Evolutionary conservation across 2,797 vertebrate genomes (phyloP), one percentile per base, ranked within the genome.

Genomic region (Gallinago stenura): DNA sequence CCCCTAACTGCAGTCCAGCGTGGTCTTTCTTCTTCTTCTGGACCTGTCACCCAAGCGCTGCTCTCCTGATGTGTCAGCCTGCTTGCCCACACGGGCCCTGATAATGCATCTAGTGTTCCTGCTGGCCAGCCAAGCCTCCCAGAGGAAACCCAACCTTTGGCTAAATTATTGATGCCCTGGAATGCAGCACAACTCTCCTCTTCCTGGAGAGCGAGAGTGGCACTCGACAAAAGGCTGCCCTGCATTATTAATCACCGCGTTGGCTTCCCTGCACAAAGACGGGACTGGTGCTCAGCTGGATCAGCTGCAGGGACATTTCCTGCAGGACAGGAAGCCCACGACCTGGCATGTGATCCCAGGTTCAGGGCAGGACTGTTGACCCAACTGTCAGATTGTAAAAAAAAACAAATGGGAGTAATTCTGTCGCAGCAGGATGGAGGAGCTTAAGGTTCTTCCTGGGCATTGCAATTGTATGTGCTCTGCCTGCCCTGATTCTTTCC

Each of bases 131-230:
- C 83, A 86, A 75, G 83, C 72, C 83, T 97, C 68, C 61, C 80
- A 39, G 77, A 95, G 92, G 97, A 97, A 98, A 98, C 90, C 68
- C 80, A 94, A 97, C 84, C 94, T 95, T 95, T 94, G 94, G 82
- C 93, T 98, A 93, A 97, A 98, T 98, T 98, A 98, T 98, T 98
- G 95, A 98, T 98, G 95, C 79, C 68, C 62, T 84, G 85, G 94
- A 80, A 93, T 83, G 94, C 94, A 58, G 96, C 88, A 91, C 1
- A 3, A 5, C 73, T 89, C 89, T 90, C 48, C 57, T 91, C 95
- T 93, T 95, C 85, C 89, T 91, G 89, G 84, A 90, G 86, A 92
- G 92, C 1, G 15, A 87, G 92, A 84, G 58, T 84, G 90, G 91
- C 91, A 77, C 83, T 93, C 21, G 43, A 86, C 89, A 93, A 95